Base-by-base conservation (phyloP, 2,113 vertebrate species). In the Oreochromis niloticus region DNA sequence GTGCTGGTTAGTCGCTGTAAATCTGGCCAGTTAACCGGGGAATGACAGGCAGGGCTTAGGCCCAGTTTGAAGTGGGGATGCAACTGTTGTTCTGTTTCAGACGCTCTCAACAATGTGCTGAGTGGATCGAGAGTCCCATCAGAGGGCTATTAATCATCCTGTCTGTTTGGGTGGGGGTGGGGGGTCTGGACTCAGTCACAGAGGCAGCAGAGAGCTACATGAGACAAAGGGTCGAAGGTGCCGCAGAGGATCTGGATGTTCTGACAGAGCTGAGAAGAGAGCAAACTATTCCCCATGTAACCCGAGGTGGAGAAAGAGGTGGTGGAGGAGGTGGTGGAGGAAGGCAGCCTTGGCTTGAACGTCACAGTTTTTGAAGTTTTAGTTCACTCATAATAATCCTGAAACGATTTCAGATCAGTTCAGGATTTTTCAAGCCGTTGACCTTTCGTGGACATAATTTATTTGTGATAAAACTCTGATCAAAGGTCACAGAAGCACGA, bases 1-100 rank as follows among this genome's bases (percentile, higher is more conserved):
- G 90, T 36, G 79, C 89, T 97, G 94, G 93, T 94, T 96, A 94
- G 92, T 93, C 94, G 96, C 91, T 97, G 96, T 97, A 97, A 98
- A 98, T 98, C 96, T 97, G 95, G 68, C 88, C 91, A 93, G 95
- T 97, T 97, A 97, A 97, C 96, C 93, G 87, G 94, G 92, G 94
- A 96, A 95, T 97, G 97, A 97, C 97, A 97, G 96, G 87, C 93
- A 82, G 85, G 96, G 95, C 93, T 97, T 97, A 96, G 57, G 91
- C 92, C 87, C 95, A 59, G 94, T 96, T 96, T 96, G 95, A 96
- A 95, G 95, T 93, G 89, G 93, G 94, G 94, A 95, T 97, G 94
- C 97, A 97, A 97, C 96, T 97, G 97, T 96, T 97, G 95, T 96
- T 87, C 94, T 94, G 88, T 95, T 96, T 97, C 96, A 96, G 41